phyloP scores from a whole-genome alignment of 2,797 vertebrate species.

The Dicrostonyx torquatus region DNA sequence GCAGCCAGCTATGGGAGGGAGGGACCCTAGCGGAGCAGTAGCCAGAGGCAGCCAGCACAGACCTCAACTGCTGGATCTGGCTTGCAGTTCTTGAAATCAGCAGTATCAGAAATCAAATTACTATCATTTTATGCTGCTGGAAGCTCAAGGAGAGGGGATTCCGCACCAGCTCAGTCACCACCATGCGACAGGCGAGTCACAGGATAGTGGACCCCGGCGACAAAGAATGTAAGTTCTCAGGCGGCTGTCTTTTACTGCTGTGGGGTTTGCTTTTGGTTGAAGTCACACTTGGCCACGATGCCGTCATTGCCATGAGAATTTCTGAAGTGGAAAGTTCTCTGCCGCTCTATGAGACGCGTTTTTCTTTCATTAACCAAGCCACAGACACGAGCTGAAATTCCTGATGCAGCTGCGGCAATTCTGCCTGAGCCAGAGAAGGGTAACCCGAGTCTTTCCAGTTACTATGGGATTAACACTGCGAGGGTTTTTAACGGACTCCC shows the following conservation, averaged over 20 bases:
- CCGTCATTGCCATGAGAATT: slow-evolving; percentile 68
- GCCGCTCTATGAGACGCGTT: slow-evolving; percentile 66
- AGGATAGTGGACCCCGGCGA: slow-evolving; percentile 73
- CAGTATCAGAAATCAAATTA: slow-evolving; percentile 78
- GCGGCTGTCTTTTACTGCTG: slow-evolving; percentile 64
- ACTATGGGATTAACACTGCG: slow-evolving; percentile 76
- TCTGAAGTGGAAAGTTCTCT: slow-evolving; percentile 74
- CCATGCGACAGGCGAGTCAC: slow-evolving; percentile 63
- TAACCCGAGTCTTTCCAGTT: slow-evolving; percentile 77
- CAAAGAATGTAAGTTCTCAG: slow-evolving; percentile 83
- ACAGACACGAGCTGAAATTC: slow-evolving; percentile 73
- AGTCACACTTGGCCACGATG: slow-evolving; percentile 73
- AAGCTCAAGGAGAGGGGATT: slow-evolving; percentile 69
- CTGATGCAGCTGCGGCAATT: slow-evolving; percentile 70
- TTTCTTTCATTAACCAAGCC: slow-evolving; percentile 53
- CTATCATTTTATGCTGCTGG: slow-evolving; percentile 57
- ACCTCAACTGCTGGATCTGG: slow-evolving; percentile 69
- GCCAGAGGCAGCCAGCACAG: slow-evolving; percentile 75
- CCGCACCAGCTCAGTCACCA: slow-evolving; percentile 25
- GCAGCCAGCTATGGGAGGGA: slow-evolving; percentile 62
- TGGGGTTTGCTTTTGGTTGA: slow-evolving; percentile 71
- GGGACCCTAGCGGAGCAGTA: slow-evolving; percentile 69
- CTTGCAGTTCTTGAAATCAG: slow-evolving; percentile 82
- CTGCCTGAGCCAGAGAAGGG: slow-evolving; percentile 67
- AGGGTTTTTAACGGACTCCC: slow-evolving; percentile 80